These are phyloP conservation scores for Protobothrops mucrosquamatus DNA, from an alignment of 2,113 vertebrate species.

Conservation along the genomic window DNA sequence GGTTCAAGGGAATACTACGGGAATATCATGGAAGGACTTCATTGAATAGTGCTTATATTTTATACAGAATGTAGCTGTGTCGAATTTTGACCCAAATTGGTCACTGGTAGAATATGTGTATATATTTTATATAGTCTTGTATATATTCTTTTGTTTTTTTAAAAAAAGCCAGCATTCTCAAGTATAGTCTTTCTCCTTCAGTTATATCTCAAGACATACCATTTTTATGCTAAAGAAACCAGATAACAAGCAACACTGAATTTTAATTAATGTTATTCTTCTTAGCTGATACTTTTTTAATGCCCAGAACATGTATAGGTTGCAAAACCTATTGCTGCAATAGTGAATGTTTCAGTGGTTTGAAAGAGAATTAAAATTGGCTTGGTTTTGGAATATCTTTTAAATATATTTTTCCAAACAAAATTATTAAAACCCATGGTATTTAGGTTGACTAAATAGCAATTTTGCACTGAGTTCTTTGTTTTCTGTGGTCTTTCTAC, in stretches of 20 bases:
- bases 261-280: neutral
- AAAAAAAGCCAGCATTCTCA: neutral
- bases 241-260: neutral
- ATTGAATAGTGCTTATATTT: neutral
- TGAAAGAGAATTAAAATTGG: neutral
- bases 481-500: neutral
- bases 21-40: neutral
- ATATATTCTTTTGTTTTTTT: neutral
- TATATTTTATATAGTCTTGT: neutral
- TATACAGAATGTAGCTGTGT: neutral
- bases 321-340: neutral
- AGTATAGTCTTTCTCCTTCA: neutral
- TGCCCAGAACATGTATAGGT: too few relatives aligned
- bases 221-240: neutral
- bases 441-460: neutral
- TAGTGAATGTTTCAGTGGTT: neutral
- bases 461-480: neutral
- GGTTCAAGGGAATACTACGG: neutral
- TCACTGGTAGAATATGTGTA: neutral
- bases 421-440: neutral
- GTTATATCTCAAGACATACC: neutral
- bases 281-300: neutral
- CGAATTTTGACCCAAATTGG: neutral
- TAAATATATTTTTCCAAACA: neutral
- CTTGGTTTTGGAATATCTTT: neutral